Percentiles rank a stretch among this genome's conserved stretches.
These are phyloP conservation scores for Poeciliopsis gracilis DNA, from an alignment of 2,797 vertebrate species.

Conservation along the genomic window DNA sequence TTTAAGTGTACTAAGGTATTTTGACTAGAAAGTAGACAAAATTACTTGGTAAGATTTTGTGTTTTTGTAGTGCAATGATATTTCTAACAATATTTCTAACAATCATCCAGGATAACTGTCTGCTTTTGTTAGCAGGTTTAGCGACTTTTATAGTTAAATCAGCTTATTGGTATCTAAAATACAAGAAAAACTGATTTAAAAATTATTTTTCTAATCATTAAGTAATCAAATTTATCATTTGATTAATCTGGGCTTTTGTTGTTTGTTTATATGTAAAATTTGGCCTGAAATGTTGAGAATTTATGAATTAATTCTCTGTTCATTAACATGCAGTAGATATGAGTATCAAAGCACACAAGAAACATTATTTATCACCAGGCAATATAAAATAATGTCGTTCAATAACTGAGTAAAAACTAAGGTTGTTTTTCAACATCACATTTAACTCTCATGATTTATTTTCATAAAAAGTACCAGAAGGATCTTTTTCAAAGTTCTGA, in stretches of 20 bases:
- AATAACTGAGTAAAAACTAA: not conserved
- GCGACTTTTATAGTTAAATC: not conserved
- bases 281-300: not conserved
- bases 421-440: not conserved
- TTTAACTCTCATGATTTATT: not conserved
- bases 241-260: not conserved
- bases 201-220: not conserved
- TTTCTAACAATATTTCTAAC: not conserved
- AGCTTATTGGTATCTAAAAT: not conserved
- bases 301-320: not conserved
- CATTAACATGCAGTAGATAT: not conserved
- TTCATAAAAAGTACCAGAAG: not conserved
- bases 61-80: too few relatives aligned
- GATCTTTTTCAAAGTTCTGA: not conserved
- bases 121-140: not conserved
- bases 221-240: not conserved
- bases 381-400: not conserved
- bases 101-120: constrained; percentile 21
- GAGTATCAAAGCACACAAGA: not conserved
- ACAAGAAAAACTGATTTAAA: not conserved
- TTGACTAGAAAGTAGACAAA: too few relatives aligned
- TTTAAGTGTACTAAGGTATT: too few relatives aligned
- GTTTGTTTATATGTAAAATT: not conserved
- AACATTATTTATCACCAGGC: not conserved
- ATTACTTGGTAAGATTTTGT: too few relatives aligned